Base-by-base conservation (phyloP, 2,113 vertebrate genomes). In the Lamprologus callipterus region DNA sequence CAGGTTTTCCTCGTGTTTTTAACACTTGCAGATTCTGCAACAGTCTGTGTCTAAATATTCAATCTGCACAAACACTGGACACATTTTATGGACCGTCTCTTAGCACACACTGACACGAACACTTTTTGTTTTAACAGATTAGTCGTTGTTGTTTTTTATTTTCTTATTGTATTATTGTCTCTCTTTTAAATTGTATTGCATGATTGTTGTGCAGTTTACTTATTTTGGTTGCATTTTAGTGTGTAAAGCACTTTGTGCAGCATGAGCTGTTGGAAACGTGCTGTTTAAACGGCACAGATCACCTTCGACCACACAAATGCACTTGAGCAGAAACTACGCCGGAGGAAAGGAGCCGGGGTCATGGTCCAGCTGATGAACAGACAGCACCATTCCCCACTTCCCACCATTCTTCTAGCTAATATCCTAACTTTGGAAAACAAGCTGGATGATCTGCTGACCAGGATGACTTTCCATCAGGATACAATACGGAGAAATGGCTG, bases 281-380 rank as follows among this genome's bases (percentile, higher is more conserved):
- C 54, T 26, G 54, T 57, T 55, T 55, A 55, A 55, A 55, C 4
- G 7, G 4, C 54, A 2, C 23, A 26, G 54, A 0, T 57, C 54
- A 57, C 54, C 23, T 57, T 57, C 23, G 7, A 57, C 54, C 54
- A 57, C 54, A 57, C 54, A 57, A 57, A 57, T 3, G 23, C 0
- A 0, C 3, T 0, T 55, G 12, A 57, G 54, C 4, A 57, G 4
- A 0, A 26, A 57, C 7, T 57, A 14, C 3, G 21, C 54, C 0
- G 3, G 54, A 26, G 11, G 21, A 55, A 14, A 55, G 7, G 54
- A 55, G 54, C 21, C 11, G 11, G 54, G 21, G 12, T 57, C 54
- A 5, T 55, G 54, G 21, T 14, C 54, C 21, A 13, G 53, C 53
- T 55, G 53, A 55, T 55, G 53, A 3, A 13, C 1, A 23, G 53